Evolutionary conservation across 1,140 invertebrate genomes (phyloP).

Genomic region (Tetramorium simillimum): DNA sequence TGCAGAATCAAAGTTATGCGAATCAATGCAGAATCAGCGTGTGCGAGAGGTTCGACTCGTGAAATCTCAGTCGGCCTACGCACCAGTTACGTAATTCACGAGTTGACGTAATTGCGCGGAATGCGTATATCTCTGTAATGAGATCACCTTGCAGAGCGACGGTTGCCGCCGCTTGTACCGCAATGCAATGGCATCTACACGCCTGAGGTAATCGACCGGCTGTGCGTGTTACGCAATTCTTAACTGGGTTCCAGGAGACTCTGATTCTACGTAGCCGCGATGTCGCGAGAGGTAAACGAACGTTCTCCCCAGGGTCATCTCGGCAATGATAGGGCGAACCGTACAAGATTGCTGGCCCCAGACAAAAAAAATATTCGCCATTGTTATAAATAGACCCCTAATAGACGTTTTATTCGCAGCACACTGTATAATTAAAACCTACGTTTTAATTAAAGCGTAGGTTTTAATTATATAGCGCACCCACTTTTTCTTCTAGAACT

Average conservation of each 20-base stretch:
- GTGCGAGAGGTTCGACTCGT: conserved; percentile 13
- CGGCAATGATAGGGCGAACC: not conserved
- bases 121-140: conserved; percentile 63
- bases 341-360: not conserved
- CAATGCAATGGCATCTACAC: conserved; percentile 70
- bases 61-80: conserved; percentile 54
- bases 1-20: conserved; percentile 19
- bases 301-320: conserved; percentile 65
- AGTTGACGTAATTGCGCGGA: conserved; percentile 57
- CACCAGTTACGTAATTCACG: conserved; percentile 56
- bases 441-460: conserved; percentile 10
- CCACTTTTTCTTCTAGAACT: conserved; percentile 13
- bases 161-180: conserved; percentile 55
- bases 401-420: not conserved
- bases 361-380: conserved; percentile 2
- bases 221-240: conserved; percentile 72
- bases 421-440: not conserved
- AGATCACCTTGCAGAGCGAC: conserved; percentile 69
- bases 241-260: conserved; percentile 73
- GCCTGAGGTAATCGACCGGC: conserved; percentile 71
- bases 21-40: not conserved
- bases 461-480: not conserved
- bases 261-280: conserved; percentile 67
- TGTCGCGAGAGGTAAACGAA: conserved; percentile 64
- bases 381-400: not conserved